Conservation (phyloP, 2,888 invertebrate genomes). For the Dryococelus australis region DNA sequence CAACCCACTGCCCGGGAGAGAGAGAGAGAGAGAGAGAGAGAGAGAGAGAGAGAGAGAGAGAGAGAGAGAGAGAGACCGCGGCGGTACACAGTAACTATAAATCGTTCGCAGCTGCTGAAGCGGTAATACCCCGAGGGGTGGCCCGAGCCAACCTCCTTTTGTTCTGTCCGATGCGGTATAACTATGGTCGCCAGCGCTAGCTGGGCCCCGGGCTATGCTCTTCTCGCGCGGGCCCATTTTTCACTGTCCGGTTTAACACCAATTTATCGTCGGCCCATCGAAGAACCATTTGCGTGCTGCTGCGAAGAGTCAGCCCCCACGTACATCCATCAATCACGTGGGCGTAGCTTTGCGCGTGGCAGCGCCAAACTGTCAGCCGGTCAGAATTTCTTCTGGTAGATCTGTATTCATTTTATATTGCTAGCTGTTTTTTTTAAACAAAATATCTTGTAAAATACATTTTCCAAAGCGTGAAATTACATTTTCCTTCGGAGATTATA, state of each 20-base stretch:
- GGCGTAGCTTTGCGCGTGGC: too few species aligned
- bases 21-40: too few species aligned
- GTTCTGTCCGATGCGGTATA: background rate
- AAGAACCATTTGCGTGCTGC: background rate
- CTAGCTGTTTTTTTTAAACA: too few species aligned
- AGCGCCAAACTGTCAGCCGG: too few species aligned
- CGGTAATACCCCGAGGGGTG: background rate
- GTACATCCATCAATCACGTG: background rate
- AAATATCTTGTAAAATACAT: too few species aligned
- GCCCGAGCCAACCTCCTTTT: background rate
- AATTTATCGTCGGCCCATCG: background rate
- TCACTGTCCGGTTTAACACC: constrained; percentile 16
- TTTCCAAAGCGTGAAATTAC: too few species aligned
- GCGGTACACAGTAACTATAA: background rate
- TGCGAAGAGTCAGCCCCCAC: background rate
- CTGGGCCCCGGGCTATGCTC: too few species aligned
- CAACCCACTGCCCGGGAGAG: too few species aligned
- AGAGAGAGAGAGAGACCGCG: background rate
- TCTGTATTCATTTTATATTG: too few species aligned
- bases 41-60: too few species aligned
- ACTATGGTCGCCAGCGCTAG: background rate
- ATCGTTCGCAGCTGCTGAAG: constrained; percentile 16
- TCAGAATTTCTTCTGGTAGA: too few species aligned
- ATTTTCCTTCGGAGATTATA: too few species aligned
- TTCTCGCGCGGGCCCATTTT: background rate